Base-by-base conservation (phyloP, 2,113 vertebrate genomes). In the Crotophaga sulcirostris region DNA sequence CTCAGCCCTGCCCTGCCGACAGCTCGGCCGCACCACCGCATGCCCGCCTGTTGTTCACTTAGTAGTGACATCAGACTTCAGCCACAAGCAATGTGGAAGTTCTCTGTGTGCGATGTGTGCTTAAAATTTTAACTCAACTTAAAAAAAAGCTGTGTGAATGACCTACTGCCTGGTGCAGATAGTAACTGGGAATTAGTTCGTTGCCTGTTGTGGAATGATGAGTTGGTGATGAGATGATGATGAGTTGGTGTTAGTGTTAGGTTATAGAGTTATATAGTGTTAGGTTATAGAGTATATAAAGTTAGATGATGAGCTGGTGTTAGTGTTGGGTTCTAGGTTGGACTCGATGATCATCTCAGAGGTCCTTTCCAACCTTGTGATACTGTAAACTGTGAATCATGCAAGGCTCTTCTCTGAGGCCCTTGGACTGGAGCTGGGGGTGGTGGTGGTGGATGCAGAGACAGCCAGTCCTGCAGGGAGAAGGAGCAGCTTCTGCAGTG, bases 121-220 rank as follows among this genome's bases (percentile, higher is more conserved):
- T 72, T 67, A 24, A 62, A 51, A 26, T 70, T 66, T 70, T 60
- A 84, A 40, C 16, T 64, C 13, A 2, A 16, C 33, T 60, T 67
- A 58, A 56, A 80, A 21, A 44, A 80, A 87, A 81, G 33, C 18
- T 33, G 21, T n/a, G 4, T 55, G 56, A 76, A 31, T 44, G 1
- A 55, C 55, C 38, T 58, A 17, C 38, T 69, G 1, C n/a, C 60
- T 38, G 16, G 13, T 75, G 42, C 36, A n/a, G 36, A 38, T 15
- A 3, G n/a, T 8, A n/a, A 16, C 47, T 40, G 42, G 54, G 42
- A n/a, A 11, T 81, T 56, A 24, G 54, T 63, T 81, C 38, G 34
- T 38, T 78, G 49, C 9, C 47, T 49, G 0, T 63, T 1, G 0
- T 36, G 23, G 47, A 58, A n/a, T n/a, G n/a, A n/a, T n/a, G n/a